Conservation (phyloP, 2,888 invertebrate species). For the Trichogramma evanescens region DNA sequence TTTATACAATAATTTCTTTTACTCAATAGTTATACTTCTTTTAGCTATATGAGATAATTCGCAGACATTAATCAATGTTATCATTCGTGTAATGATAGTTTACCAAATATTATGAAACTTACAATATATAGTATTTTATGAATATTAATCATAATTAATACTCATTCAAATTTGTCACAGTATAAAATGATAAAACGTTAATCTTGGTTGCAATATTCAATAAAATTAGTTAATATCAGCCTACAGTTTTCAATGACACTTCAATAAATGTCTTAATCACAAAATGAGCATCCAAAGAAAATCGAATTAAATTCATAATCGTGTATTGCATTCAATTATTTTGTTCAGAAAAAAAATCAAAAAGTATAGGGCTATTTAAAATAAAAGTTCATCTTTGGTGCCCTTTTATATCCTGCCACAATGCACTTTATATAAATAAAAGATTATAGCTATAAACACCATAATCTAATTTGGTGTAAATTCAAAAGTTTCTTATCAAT, state of each 20-base stretch:
- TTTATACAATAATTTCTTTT: constrained; percentile 27
- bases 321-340: neutral
- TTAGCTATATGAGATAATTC: too few species aligned
- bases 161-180: constrained; percentile 15
- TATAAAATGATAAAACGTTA: constrained; percentile 20
- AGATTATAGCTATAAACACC: constrained; percentile 12
- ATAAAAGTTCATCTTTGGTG: constrained; percentile 42
- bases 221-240: constrained; percentile 14
- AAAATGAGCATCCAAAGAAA: constrained; percentile 12
- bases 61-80: too few species aligned
- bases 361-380: constrained; percentile 9
- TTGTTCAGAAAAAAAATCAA: constrained; percentile 13
- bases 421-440: constrained; percentile 25
- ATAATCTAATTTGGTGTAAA: constrained; percentile 12
- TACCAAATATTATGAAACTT: constrained; percentile 16
- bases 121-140: too few species aligned
- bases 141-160: constrained; percentile 5
- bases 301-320: constrained; percentile 10
- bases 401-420: constrained; percentile 33
- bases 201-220: constrained; percentile 19
- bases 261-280: constrained; percentile 10
- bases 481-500: constrained; percentile 18
- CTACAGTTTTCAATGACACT: constrained; percentile 7
- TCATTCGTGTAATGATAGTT: constrained; percentile 16
- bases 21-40: constrained; percentile 3